Conservation (phyloP, 2,113 vertebrate species). For the Nanorana parkeri region DNA sequence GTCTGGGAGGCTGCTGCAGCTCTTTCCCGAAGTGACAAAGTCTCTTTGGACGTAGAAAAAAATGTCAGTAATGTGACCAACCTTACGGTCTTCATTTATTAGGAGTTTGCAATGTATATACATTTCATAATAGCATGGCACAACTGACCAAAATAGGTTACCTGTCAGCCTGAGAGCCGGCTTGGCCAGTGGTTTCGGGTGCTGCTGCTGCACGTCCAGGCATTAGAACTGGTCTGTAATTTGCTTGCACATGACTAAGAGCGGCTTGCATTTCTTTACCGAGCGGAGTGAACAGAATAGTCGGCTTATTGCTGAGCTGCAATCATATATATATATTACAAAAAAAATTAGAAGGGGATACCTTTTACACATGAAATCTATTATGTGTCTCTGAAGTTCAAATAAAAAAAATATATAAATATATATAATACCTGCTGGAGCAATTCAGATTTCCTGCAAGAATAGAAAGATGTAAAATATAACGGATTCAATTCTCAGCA, state of each 20-base stretch:
- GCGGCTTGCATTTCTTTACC: conserved; percentile 26
- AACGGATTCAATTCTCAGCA: neutral
- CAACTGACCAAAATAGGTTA: neutral
- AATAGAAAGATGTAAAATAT: neutral
- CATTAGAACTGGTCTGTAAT: neutral
- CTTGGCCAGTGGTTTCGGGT: neutral
- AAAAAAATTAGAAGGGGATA: neutral
- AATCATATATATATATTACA: too few relatives aligned
- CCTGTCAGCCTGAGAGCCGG: neutral
- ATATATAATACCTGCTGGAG: neutral
- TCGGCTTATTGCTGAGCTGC: neutral
- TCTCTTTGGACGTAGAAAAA: too few relatives aligned
- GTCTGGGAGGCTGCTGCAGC: too few relatives aligned
- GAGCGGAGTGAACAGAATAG: conserved; percentile 38
- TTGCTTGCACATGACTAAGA: neutral
- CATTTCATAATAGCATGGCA: too few relatives aligned
- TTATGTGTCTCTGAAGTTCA: neutral
- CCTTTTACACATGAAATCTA: neutral
- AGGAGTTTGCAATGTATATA: too few relatives aligned
- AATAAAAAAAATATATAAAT: neutral
- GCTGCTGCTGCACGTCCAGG: neutral
- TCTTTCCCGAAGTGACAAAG: too few relatives aligned
- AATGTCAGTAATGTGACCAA: too few relatives aligned
- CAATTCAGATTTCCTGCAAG: conserved; percentile 25
- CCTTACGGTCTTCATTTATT: too few relatives aligned